Base-by-base conservation (phyloP, 2,113 vertebrate species). In the Leiothrix lutea region DNA sequence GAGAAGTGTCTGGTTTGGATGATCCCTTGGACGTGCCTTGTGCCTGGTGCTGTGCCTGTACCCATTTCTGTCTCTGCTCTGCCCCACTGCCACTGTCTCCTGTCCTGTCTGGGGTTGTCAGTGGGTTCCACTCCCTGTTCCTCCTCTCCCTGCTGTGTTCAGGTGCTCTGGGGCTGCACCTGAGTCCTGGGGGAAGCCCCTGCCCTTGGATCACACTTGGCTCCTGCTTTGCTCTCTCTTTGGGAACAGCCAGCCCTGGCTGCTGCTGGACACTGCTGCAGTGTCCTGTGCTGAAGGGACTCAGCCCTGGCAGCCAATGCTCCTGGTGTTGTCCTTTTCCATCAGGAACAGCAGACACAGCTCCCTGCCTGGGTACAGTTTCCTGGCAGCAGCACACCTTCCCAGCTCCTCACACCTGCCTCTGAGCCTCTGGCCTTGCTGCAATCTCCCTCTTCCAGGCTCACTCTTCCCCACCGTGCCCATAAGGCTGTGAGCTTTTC, bases 21-120 rank as follows among this genome's bases (percentile, higher is more conserved):
- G 18, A 31, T 1, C 13, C 15, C 12, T 69, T 1, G 8, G n/a
- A 3, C 1, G 8, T 48, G 14, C 45, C 6, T n/a, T 1, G 18
- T n/a, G 28, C 35, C 6, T 38, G 14, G 1, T 38, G 44, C 16
- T 65, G 25, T 12, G 7, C 8, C 26, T 61, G n/a, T 16, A 8
- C 5, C 18, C 0, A 0, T 28, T 42, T 57, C 38, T 50, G 25
- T 5, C 14, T 78, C 35, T 83, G 53, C 11, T 42, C 6, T 89
- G 4, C 5, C 12, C 33, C 29, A 8, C 11, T 28, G 9, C 33
- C 6, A 0, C 38, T 15, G 1, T 73, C 36, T n/a, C 1, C 3
- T 38, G 17, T 14, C 17, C 40, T 51, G 24, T 13, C 26, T 80
- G 38, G 12, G n/a, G 1, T 2, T 57, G 36, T 21, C 25, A 15